Base-by-base conservation (phyloP, 2,797 vertebrate genomes). In the Pangasius djambal region DNA sequence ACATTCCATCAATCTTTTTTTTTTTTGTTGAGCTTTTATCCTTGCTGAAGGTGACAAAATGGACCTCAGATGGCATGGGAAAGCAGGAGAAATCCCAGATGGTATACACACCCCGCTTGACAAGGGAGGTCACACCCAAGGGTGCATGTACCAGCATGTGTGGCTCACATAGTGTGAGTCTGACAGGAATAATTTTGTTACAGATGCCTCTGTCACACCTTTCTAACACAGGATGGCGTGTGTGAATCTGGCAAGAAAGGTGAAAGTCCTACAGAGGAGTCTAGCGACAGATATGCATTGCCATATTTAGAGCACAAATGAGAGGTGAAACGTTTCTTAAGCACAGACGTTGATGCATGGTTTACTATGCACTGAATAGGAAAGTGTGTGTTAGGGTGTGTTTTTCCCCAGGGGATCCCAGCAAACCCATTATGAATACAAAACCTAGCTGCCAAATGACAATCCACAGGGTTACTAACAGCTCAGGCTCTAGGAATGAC, bases 141-240 rank as follows among this genome's bases (percentile, higher is more conserved):
- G 88, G 65, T 81, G 84, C 85, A 69, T 69, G 85, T 59, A 57
- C 61, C 77, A 61, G 79, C 88, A 48, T 79, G 88, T 55, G n/a
- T n/a, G 13, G 74, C 88, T 65, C 57, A 37, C 20, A 4, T 34
- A 37, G 69, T 37, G 25, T 7, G 13, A 50, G 69, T 63, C 22
- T 86, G 85, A 88, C 59, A 28, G n/a, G 48, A 52, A 79, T 20
- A 44, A 6, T 40, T 57, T 67, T 22, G 55, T 52, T 28, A 67
- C 31, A 28, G 74, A 67, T 55, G 65, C 52, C 55, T n/a, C 9
- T 22, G 7, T 61, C 79, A 74, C 67, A 8, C 16, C 5, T 61
- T 57, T 40, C 52, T 57, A 28, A 78, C 28, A 34, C 57, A 28
- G 6, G 40, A n/a, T 22, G 31, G 10, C 6, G 37, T 34, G 87